Evolutionary conservation across 2,888 invertebrate genomes (phyloP).

Genomic region (Coleophora flavipennella): DNA sequence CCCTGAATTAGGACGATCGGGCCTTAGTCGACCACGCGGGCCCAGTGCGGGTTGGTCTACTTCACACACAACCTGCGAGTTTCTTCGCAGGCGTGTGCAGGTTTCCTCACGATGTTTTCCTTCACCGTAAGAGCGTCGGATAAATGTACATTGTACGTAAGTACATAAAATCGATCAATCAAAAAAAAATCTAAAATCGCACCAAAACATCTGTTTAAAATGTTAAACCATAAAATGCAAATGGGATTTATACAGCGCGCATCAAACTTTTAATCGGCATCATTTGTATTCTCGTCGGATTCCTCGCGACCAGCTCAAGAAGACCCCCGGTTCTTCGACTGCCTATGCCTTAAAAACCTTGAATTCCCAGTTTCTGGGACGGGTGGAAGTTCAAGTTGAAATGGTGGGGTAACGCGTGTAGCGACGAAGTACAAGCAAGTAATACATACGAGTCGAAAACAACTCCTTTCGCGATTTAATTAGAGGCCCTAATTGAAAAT

Average conservation of each 20-base stretch:
- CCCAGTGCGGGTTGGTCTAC: too few relatives aligned
- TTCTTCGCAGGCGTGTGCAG: too few relatives aligned
- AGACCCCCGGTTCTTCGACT: slow-evolving; percentile 21
- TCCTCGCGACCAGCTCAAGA: slow-evolving; percentile 28
- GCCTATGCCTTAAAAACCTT: slow-evolving; percentile 11
- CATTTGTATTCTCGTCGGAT: slow-evolving; percentile 55
- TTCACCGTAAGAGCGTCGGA: too few relatives aligned
- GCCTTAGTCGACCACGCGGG: too few relatives aligned
- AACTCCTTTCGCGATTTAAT: slow-evolving; percentile 56
- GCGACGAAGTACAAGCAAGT: slow-evolving; percentile 28
- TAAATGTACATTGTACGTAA: too few relatives aligned
- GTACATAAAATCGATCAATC: background rate
- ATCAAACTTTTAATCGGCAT: slow-evolving; percentile 63
- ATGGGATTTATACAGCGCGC: slow-evolving; percentile 59
- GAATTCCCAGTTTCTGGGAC: slow-evolving; percentile 6
- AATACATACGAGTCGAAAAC: slow-evolving; percentile 51
- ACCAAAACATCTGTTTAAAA: slow-evolving; percentile 51
- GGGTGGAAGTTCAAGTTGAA: slow-evolving; percentile 21
- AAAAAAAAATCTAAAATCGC: background rate
- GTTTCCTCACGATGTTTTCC: too few relatives aligned
- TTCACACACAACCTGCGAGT: too few relatives aligned
- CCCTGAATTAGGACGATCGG: too few relatives aligned
- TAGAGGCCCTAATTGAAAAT: slow-evolving; percentile 56
- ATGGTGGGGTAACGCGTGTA: slow-evolving; percentile 39
- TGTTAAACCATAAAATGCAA: slow-evolving; percentile 57